phyloP scores from a whole-genome alignment of 2,113 vertebrate species.

The Arvicanthis niloticus region DNA sequence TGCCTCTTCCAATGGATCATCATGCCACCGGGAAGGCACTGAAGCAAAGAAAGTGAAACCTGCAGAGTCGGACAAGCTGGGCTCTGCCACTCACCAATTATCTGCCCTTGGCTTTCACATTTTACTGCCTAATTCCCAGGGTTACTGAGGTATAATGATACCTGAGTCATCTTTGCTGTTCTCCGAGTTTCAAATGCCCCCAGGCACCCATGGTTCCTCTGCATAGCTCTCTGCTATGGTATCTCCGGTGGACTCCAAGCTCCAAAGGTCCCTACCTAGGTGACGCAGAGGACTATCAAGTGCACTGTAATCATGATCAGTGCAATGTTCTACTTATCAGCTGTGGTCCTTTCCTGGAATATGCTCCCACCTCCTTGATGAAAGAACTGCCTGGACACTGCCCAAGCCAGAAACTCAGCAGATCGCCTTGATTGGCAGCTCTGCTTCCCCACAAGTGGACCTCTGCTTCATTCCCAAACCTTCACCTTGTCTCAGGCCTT shows the following conservation, averaged over 20 bases:
- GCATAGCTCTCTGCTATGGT: background rate
- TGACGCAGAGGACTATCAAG: slow-evolving; percentile 5
- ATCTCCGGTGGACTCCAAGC: background rate
- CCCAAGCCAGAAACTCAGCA: background rate
- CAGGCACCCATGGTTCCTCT: background rate
- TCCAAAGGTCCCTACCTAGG: background rate
- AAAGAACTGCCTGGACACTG: background rate
- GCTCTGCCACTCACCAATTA: slow-evolving; percentile 50
- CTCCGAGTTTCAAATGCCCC: background rate
- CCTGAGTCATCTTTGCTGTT: slow-evolving; percentile 8
- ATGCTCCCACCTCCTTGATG: no score
- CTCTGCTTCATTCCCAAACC: background rate
- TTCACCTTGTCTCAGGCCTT: background rate
- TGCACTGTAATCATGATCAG: background rate
- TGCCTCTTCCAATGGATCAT: background rate
- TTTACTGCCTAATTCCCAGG: slow-evolving; percentile 47
- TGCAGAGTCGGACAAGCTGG: slow-evolving; percentile 53
- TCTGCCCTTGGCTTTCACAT: background rate
- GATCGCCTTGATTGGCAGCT: background rate
- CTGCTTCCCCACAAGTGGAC: background rate
- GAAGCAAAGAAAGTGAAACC: background rate
- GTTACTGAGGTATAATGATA: slow-evolving; percentile 50
- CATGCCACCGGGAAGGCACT: background rate
- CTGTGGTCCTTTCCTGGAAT: background rate
- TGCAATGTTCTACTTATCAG: background rate